Percentiles rank a stretch among this genome's conserved stretches.
Conservation (phyloP, 1,140 invertebrate species). For the Harpegnathos saltator region DNA sequence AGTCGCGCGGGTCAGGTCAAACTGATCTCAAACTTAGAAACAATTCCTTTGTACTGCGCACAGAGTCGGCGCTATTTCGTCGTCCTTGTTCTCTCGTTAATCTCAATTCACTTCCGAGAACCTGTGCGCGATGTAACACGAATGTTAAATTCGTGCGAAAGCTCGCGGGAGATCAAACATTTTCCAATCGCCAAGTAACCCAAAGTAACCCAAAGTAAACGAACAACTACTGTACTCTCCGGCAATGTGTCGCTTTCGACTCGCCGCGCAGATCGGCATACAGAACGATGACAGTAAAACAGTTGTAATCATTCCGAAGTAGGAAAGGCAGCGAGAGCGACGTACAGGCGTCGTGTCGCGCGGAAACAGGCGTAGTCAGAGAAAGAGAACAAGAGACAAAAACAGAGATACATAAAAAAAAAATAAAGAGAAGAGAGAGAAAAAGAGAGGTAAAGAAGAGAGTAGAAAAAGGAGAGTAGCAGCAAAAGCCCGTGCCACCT, state of each 20-base stretch:
- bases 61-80: background rate
- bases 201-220: too few relatives aligned
- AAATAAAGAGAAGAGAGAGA: constrained; percentile 25
- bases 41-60: constrained; percentile 3
- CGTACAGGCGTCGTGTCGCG: constrained; percentile 8
- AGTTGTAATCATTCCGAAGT: constrained; percentile 16
- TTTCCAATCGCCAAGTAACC: too few relatives aligned
- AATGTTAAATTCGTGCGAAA: background rate
- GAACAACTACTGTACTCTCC: background rate
- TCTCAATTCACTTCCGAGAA: constrained; percentile 3
- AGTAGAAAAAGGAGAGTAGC: constrained; percentile 55
- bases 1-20: constrained; percentile 39
- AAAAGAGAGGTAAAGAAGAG: constrained; percentile 59
- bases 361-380: background rate
- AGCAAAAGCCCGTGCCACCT: constrained; percentile 78
- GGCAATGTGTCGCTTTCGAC: constrained; percentile 3
- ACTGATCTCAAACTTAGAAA: constrained; percentile 26
- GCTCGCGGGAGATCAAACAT: too few relatives aligned
- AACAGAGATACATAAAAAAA: background rate
- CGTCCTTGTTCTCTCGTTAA: background rate
- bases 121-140: background rate
- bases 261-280: background rate
- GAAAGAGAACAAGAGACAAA: background rate
- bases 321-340: constrained; percentile 4
- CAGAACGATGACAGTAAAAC: background rate